Conservation (phyloP, 2,797 vertebrate species). For the Graptemys geographica region DNA sequence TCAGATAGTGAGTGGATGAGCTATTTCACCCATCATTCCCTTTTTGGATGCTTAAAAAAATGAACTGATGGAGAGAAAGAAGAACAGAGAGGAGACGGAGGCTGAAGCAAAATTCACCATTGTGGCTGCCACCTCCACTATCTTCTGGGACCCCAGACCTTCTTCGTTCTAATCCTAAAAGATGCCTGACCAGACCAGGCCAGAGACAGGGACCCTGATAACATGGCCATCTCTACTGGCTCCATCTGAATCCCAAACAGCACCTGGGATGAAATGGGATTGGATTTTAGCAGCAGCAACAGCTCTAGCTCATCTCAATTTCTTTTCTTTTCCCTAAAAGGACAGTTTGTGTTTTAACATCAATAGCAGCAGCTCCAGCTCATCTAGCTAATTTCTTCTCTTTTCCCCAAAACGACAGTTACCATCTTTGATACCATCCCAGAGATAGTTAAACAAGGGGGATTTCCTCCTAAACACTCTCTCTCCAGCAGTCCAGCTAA, state of each 20-base stretch:
- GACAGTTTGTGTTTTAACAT: not conserved
- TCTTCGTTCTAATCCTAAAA: not conserved
- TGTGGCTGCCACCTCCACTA: not conserved
- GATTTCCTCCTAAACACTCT: not conserved
- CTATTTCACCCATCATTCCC: not conserved
- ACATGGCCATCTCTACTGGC: not conserved
- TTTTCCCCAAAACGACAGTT: not conserved
- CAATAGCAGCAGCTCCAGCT: not conserved
- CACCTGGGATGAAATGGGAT: not conserved
- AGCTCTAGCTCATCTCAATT: not conserved
- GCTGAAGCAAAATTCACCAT: not conserved
- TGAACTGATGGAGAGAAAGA: not conserved
- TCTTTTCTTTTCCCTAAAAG: not conserved
- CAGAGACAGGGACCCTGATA: not conserved
- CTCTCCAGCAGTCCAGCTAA: not conserved
- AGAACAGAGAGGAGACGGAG: not conserved
- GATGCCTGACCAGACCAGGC: not conserved
- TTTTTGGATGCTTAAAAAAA: not conserved
- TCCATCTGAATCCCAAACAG: not conserved
- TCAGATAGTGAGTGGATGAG: not conserved
- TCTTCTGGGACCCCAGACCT: not conserved
- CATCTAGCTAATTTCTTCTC: not conserved
- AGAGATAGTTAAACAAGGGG: not conserved
- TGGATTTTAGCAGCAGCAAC: not conserved
- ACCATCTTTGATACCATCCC: not conserved